A percentile compares a stretch with the other conserved stretches of the same genome.
phyloP scores from a whole-genome alignment of 2,113 vertebrate genomes.

The Coptodon rendalli region DNA sequence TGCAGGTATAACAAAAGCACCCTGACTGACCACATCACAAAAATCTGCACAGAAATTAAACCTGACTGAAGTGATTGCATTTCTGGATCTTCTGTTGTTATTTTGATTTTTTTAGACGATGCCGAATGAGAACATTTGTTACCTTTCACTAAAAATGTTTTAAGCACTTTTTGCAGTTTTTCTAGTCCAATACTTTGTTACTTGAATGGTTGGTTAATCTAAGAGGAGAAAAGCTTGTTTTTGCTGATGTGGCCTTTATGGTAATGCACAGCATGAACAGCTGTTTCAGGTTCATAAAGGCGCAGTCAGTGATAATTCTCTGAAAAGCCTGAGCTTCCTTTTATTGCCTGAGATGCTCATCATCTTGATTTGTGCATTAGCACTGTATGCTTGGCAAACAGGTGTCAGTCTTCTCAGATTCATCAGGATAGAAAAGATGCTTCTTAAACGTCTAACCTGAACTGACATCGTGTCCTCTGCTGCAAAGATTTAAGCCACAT shows the following conservation, averaged over 20 bases:
- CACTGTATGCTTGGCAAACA: neutral
- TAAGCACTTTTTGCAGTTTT: neutral
- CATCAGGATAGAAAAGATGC: neutral
- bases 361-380: neutral
- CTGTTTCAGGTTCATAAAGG: conserved; percentile 43
- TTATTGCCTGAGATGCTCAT: neutral
- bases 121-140: neutral
- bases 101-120: neutral
- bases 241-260: conserved; percentile 32
- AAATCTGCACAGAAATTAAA: neutral
- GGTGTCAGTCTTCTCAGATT: neutral
- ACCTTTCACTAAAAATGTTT: neutral
- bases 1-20: neutral
- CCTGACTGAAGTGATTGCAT: neutral
- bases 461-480: neutral
- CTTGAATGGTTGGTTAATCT: neutral
- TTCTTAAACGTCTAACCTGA: neutral
- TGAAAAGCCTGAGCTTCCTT: neutral
- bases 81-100: neutral
- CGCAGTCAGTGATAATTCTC: conserved; percentile 6
- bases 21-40: neutral
- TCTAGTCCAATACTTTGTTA: neutral
- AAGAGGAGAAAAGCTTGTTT: conserved; percentile 5
- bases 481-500: neutral
- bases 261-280: conserved; percentile 32